Base-by-base conservation (phyloP, 2,113 vertebrate species). In the Clarias gariepinus region DNA sequence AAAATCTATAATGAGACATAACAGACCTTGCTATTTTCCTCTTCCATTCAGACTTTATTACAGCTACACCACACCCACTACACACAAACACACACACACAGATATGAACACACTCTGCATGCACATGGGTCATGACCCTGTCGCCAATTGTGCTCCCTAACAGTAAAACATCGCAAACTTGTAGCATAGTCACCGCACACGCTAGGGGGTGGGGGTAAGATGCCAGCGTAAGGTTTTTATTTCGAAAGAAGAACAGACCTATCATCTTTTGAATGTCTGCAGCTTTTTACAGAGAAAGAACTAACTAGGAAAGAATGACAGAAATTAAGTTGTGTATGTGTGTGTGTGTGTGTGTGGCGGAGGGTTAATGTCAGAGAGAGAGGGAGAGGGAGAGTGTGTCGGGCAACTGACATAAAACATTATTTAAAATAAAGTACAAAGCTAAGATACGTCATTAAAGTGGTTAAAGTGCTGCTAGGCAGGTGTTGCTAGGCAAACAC, bases 1-100 rank as follows among this genome's bases (percentile, higher is more conserved):
- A 80, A 63, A 80, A 19, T 85, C 63, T 86, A 81, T 81, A 91
- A 87, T 89, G 69, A 88, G 85, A 91, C 92, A 92, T 92, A 89
- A 87, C 86, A 86, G 88, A 87, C 69, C 28, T 83, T n/a, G 63
- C 83, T 88, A 63, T 87, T 90, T 92, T 88, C 88, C 89, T 84
- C 91, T 87, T 58, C 55, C 74, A 83, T 86, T 82, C 69, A 78
- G 30, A 0, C 81, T 76, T 76, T 88, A 82, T 86, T 91, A 86
- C 69, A 61, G 57, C 84, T 69, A 18, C 15, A 91, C 84, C 90
- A 88, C 90, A 88, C 87, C 86, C 87, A 90, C 91, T 87, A 92
- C 85, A 89, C 88, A 88, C 85, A 85, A 82, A 47, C 61, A 87
- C 28, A 88, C 91, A 88, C 87, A 63, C 21, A 58, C 57, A 58